Evolutionary conservation across 2,888 invertebrate species (phyloP).

Genomic region (Polyploca ridens): DNA sequence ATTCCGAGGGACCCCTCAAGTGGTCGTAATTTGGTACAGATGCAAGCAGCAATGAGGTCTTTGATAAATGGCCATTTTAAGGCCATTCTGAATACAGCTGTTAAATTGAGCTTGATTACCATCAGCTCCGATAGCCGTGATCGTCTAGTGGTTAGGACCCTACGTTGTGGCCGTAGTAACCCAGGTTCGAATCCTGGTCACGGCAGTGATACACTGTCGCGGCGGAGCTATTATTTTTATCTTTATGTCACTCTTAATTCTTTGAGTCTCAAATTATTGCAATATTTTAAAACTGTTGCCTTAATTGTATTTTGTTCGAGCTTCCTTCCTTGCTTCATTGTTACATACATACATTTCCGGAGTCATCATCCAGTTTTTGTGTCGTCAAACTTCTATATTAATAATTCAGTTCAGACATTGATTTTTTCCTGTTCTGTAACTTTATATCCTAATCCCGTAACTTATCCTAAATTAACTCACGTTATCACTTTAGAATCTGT

Average conservation of each 20-base stretch:
- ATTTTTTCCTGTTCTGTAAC: too few relatives aligned
- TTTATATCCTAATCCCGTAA: too few relatives aligned
- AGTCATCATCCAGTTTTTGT: too few relatives aligned
- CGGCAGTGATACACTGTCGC: slow-evolving; percentile 78
- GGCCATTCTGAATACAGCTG: background rate
- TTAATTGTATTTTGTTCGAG: too few relatives aligned
- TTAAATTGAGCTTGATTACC: background rate
- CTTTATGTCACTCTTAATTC: background rate
- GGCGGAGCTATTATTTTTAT: slow-evolving; percentile 40
- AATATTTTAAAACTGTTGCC: too few relatives aligned
- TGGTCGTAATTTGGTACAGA: background rate
- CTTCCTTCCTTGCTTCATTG: too few relatives aligned
- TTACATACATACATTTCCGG: too few relatives aligned
- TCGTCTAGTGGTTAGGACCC: slow-evolving; percentile 91
- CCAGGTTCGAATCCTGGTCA: slow-evolving; percentile 89
- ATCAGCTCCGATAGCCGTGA: slow-evolving; percentile 71
- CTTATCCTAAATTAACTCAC: too few relatives aligned
- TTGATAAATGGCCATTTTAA: background rate
- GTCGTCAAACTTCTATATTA: too few relatives aligned
- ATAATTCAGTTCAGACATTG: too few relatives aligned
- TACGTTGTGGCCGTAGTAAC: slow-evolving; percentile 90
- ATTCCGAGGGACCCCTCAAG: background rate
- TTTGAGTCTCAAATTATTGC: background rate
- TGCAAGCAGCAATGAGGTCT: background rate
- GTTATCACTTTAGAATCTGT: too few relatives aligned